These are phyloP conservation scores for Listrodromus nycthemerus DNA, from an alignment of 2,888 invertebrate species.

Conservation along the genomic window DNA sequence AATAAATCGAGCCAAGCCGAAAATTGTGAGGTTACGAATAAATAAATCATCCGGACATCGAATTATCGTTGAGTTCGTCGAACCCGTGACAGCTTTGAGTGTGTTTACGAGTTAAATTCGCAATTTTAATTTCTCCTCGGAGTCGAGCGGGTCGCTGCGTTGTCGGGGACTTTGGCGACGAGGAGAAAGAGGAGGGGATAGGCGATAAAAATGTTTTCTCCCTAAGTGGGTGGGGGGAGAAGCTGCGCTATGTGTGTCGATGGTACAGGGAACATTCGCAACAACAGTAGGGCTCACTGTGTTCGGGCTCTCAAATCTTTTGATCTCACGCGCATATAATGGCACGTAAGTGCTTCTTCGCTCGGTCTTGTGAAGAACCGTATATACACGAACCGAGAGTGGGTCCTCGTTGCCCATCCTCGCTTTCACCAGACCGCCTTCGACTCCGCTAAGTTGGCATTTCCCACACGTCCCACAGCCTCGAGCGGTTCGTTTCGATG, in stretches of 20 bases:
- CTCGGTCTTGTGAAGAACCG: slow-evolving; percentile 3
- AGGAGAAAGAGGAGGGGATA: background rate
- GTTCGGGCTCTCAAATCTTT: slow-evolving; percentile 44
- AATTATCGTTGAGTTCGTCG: slow-evolving; percentile 14
- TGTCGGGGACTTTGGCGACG: background rate
- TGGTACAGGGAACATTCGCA: background rate
- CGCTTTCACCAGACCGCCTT: slow-evolving; percentile 51
- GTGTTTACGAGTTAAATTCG: slow-evolving; percentile 26
- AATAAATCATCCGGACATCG: slow-evolving; percentile 22
- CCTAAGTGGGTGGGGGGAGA: slow-evolving; percentile 41
- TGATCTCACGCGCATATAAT: slow-evolving; percentile 44
- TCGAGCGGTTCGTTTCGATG: background rate
- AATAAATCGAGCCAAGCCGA: background rate
- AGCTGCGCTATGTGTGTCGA: slow-evolving; percentile 14
- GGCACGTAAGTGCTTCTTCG: slow-evolving; percentile 21
- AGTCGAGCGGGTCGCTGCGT: slow-evolving; percentile 2
- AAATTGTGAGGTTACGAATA: slow-evolving; percentile 18
- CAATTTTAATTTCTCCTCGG: slow-evolving; percentile 26
- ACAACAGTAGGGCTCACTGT: background rate
- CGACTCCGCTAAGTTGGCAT: slow-evolving; percentile 2
- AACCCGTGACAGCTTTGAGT: background rate
- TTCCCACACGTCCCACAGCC: slow-evolving; percentile 34
- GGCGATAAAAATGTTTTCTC: slow-evolving; percentile 50
- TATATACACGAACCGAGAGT: slow-evolving; percentile 1
- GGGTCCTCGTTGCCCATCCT: slow-evolving; percentile 55